phyloP scores from a whole-genome alignment of 1,140 invertebrate species.

The Drosophila sp. region DNA sequence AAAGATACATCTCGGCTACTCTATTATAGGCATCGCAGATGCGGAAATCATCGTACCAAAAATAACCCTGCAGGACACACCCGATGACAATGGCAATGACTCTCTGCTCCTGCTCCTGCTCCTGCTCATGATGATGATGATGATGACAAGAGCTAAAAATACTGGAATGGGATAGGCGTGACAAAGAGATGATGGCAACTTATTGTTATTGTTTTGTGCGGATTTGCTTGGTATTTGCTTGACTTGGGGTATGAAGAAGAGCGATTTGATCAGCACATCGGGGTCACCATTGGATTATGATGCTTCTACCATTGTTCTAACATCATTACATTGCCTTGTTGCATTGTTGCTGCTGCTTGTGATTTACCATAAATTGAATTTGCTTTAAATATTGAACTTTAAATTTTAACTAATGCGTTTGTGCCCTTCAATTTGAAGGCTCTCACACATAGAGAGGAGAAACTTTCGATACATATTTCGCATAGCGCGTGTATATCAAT shows the following conservation, averaged over 20 bases:
- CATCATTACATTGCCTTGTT: not conserved
- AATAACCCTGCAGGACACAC: slow-evolving; percentile 22
- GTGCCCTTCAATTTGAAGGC: too few species aligned
- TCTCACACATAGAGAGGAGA: not conserved
- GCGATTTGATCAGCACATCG: not conserved
- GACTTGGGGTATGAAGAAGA: not conserved
- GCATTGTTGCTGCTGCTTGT: not conserved
- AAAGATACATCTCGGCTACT: slow-evolving; percentile 75
- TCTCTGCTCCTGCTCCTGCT: slow-evolving; percentile 4
- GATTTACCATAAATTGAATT: not conserved
- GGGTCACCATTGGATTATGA: not conserved
- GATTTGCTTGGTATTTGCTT: not conserved
- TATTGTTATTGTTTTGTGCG: slow-evolving; percentile 3
- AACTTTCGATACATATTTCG: not conserved
- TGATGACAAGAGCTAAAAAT: slow-evolving; percentile 3
- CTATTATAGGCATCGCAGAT: slow-evolving; percentile 48
- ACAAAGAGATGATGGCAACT: slow-evolving; percentile 5
- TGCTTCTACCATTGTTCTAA: too few species aligned
- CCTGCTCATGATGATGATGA: slow-evolving; percentile 16
- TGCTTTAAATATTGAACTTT: not conserved
- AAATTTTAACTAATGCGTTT: not conserved
- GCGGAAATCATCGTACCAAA: slow-evolving; percentile 27
- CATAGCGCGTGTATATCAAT: slow-evolving; percentile 22
- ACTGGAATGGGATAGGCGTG: slow-evolving; percentile 6
- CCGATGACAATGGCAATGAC: slow-evolving; percentile 30